A percentile compares a stretch with the other conserved stretches of the same genome.
Evolutionary conservation across 2,113 vertebrate genomes (phyloP).

Genomic region (Cavia aperea): DNA sequence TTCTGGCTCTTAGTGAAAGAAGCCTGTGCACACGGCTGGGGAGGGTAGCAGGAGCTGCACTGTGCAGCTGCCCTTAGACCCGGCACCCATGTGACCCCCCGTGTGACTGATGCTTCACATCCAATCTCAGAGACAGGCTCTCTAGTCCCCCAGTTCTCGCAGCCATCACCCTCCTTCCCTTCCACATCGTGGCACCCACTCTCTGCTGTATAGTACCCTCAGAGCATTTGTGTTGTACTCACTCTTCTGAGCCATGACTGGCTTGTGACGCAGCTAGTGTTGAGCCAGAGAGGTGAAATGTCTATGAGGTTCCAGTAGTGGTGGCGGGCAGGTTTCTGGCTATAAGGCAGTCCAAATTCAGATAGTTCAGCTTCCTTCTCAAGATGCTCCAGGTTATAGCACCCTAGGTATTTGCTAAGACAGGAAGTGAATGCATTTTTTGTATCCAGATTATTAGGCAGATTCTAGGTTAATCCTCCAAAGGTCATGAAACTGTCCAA

Average conservation of each 20-base stretch:
- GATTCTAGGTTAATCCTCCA: neutral
- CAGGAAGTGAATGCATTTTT: neutral
- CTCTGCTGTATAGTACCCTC: neutral
- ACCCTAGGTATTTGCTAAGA: neutral
- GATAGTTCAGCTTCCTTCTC: neutral
- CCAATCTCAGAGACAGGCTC: neutral
- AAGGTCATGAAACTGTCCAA: too few species aligned
- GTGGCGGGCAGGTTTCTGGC: too few species aligned
- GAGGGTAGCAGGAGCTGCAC: neutral
- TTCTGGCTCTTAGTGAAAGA: neutral
- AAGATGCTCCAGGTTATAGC: neutral
- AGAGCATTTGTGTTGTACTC: neutral
- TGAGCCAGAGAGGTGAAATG: neutral
- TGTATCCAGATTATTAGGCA: neutral
- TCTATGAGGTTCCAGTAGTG: neutral
- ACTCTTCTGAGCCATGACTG: neutral
- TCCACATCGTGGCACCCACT: neutral
- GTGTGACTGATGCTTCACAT: too few species aligned
- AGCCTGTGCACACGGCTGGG: neutral
- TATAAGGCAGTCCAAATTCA: neutral
- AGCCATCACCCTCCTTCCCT: neutral
- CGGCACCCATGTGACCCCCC: neutral
- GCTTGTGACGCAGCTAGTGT: neutral
- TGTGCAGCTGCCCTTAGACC: neutral
- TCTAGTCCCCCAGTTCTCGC: neutral